Evolutionary conservation across 2,113 vertebrate genomes (phyloP).

Genomic region (Callithrix jacchus): DNA sequence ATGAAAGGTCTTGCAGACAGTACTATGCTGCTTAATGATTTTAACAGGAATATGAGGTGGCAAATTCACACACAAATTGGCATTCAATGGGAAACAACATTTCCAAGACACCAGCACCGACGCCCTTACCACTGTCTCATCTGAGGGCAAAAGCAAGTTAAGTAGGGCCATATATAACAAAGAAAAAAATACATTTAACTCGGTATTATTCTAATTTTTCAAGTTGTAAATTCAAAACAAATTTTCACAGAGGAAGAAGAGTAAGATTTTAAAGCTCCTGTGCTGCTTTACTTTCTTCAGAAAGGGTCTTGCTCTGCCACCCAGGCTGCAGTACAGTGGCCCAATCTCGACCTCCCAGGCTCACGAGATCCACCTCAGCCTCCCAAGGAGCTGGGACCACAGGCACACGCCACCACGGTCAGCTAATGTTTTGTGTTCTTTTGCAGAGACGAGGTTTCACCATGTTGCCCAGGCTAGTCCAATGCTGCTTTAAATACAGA

Average conservation of each 20-base stretch:
- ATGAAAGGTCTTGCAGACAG: background rate
- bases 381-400: too few relatives aligned
- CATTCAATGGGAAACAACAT: background rate
- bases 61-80: background rate
- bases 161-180: rapidly evolving
- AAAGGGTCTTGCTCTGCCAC: too few relatives aligned
- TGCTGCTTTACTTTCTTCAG: background rate
- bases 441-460: too few relatives aligned
- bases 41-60: rapidly evolving
- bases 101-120: background rate
- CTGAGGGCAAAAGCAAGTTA: background rate
- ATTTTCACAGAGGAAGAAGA: background rate
- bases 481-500: background rate
- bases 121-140: background rate
- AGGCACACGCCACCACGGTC: too few relatives aligned
- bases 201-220: background rate
- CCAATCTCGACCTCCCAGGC: too few relatives aligned
- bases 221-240: background rate
- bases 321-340: too few relatives aligned
- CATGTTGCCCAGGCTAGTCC: too few relatives aligned
- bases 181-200: background rate
- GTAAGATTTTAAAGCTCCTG: rapidly evolving
- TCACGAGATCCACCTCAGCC: too few relatives aligned
- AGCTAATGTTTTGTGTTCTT: too few relatives aligned
- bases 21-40: too few relatives aligned